Base-by-base conservation (phyloP, 2,113 vertebrate genomes). In the Cyanoderma ruficeps region DNA sequence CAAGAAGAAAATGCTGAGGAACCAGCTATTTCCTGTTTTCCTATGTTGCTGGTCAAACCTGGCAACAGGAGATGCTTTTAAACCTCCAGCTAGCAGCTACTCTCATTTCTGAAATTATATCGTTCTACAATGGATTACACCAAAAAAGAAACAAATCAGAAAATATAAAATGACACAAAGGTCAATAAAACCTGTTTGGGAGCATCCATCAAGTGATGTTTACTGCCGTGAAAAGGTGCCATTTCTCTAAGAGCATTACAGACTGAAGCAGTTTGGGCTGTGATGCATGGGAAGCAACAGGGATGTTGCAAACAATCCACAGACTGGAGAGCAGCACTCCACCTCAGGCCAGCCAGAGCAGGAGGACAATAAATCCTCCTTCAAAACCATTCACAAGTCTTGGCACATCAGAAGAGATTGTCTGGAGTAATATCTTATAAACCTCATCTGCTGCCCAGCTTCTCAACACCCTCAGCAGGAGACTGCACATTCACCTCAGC, bases 121-220 rank as follows among this genome's bases (percentile, higher is more conserved):
- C 13, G 0, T 53, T 78, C 78, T 78, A 49, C 64, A 90, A 46
- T 56, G 53, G 77, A 91, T 91, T 85, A 50, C 13, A 28, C 46
- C 1, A 7, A 83, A 96, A 89, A 92, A 35, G 35, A 78, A 90
- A 87, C 55, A 92, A 83, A 92, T 42, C 35, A 88, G 33, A 85
- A 87, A 77, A 68, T 52, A 83, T 15, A 16, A 72, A 47, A 87
- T 77, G 68, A 91, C 52, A 46, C 56, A 85, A 95, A 92, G 69
- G 69, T 93, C 87, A 95, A 76, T 60, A 90, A 90, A 93, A 59
- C 11, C 53, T 69, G 30, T 55, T 89, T 15, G 56, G 46, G 68
- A 87, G 39, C 57, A 96, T 91, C 89, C 75, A 79, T 96, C 92
- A 96, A 84, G 63, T 41, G 65, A 68, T 70, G 50, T 35, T 88